Evolutionary conservation across 2,888 invertebrate species (phyloP).

Genomic region (Thera britannica): DNA sequence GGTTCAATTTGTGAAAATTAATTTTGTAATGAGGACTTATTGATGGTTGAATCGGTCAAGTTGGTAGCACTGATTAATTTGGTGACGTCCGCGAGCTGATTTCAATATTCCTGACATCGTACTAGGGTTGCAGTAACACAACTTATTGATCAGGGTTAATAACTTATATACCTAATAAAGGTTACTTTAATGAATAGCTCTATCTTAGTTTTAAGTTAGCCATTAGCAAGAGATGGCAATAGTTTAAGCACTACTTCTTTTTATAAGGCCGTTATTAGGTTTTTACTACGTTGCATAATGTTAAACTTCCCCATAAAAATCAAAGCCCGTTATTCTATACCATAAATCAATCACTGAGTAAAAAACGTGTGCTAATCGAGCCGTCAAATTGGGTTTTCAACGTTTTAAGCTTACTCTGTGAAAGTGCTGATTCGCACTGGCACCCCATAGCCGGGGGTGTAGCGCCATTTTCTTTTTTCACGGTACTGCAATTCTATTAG

Average conservation of each 20-base stretch:
- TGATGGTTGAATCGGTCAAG: slow-evolving; percentile 35
- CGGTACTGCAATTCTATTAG: slow-evolving; percentile 72
- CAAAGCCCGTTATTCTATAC: slow-evolving; percentile 26
- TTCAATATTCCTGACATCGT: neutral
- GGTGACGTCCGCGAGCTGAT: slow-evolving; percentile 14
- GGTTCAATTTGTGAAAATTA: slow-evolving; percentile 48
- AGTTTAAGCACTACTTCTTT: neutral
- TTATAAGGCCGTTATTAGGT: neutral
- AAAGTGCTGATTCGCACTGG: slow-evolving; percentile 77
- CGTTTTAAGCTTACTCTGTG: slow-evolving; percentile 74
- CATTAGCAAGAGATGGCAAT: neutral
- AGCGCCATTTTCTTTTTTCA: slow-evolving; percentile 73
- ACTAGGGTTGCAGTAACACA: too few species aligned
- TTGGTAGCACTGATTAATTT: slow-evolving; percentile 25
- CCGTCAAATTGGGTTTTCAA: slow-evolving; percentile 82
- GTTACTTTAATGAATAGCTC: too few species aligned
- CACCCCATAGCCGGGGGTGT: slow-evolving; percentile 60
- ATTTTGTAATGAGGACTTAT: slow-evolving; percentile 46
- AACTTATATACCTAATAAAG: too few species aligned
- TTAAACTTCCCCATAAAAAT: slow-evolving; percentile 41
- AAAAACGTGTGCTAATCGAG: slow-evolving; percentile 71
- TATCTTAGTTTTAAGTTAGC: too few species aligned
- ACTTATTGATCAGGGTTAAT: too few species aligned
- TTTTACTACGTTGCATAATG: neutral
- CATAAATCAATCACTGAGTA: slow-evolving; percentile 60